Conservation (phyloP, 2,797 vertebrate species). For the Poliocrania exsul region DNA sequence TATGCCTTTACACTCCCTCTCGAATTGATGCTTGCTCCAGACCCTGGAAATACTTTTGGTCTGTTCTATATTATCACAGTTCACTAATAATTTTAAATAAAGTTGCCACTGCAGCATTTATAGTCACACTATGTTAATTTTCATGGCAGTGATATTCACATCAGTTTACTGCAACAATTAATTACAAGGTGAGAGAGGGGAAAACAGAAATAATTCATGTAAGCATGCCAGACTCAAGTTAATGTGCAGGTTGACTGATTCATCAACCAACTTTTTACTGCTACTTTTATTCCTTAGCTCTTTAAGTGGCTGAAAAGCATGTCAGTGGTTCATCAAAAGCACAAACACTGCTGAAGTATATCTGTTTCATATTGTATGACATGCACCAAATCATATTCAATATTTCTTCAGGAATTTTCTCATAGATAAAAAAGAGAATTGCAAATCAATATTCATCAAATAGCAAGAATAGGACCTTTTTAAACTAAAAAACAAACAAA, state of each 20-base stretch:
- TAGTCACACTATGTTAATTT: neutral
- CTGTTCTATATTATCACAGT: neutral
- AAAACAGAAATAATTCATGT: neutral
- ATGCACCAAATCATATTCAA: neutral
- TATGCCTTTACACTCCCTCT: accelerated
- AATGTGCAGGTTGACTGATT: neutral
- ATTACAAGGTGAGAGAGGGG: neutral
- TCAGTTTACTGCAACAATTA: neutral
- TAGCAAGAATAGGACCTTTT: neutral
- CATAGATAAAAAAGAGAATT: neutral
- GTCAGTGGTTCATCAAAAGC: neutral
- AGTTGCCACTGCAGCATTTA: neutral
- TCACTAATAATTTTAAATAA: neutral
- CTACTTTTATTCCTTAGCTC: neutral
- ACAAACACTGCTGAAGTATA: neutral
- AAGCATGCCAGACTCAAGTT: neutral
- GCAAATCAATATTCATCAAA: neutral
- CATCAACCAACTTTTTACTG: neutral
- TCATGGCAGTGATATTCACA: neutral
- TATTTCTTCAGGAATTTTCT: neutral
- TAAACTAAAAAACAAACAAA: neutral
- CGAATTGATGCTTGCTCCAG: accelerated
- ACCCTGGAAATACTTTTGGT: neutral
- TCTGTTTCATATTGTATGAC: neutral
- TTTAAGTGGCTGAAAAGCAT: neutral